Evolutionary conservation across 1,140 invertebrate species (phyloP).

Genomic region (Nylanderia fulva): DNA sequence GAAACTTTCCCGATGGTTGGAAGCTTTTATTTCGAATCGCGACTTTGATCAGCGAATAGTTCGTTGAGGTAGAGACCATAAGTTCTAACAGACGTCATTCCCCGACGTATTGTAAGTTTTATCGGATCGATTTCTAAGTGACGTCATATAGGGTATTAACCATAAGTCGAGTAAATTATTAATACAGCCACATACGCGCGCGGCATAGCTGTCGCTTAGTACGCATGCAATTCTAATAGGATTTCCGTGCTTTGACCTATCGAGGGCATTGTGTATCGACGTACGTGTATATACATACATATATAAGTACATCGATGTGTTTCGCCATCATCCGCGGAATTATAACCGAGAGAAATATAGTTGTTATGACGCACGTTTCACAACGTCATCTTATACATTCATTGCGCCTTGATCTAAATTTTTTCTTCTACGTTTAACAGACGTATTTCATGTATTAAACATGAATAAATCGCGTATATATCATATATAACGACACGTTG

Average conservation of each 20-base stretch:
- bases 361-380: conserved; percentile 17
- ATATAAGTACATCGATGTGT: neutral
- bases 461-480: neutral
- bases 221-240: conserved; percentile 55
- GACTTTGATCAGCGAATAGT: conserved; percentile 61
- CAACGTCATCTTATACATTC: conserved; percentile 41
- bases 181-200: conserved; percentile 35
- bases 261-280: conserved; percentile 41
- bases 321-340: conserved; percentile 34
- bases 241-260: conserved; percentile 73
- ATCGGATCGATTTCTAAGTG: conserved; percentile 79
- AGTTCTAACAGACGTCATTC: conserved; percentile 78
- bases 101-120: conserved; percentile 77
- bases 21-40: conserved; percentile 57
- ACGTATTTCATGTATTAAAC: neutral
- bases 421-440: conserved; percentile 28
- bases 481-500: neutral
- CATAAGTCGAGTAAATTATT: conserved; percentile 71
- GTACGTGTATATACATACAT: no score
- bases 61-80: conserved; percentile 65
- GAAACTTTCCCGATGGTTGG: neutral
- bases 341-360: neutral
- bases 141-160: conserved; percentile 78
- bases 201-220: conserved; percentile 38
- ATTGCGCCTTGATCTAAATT: conserved; percentile 45